Conservation (phyloP, 2,113 vertebrate genomes). For the Oreochromis tanganicae region DNA sequence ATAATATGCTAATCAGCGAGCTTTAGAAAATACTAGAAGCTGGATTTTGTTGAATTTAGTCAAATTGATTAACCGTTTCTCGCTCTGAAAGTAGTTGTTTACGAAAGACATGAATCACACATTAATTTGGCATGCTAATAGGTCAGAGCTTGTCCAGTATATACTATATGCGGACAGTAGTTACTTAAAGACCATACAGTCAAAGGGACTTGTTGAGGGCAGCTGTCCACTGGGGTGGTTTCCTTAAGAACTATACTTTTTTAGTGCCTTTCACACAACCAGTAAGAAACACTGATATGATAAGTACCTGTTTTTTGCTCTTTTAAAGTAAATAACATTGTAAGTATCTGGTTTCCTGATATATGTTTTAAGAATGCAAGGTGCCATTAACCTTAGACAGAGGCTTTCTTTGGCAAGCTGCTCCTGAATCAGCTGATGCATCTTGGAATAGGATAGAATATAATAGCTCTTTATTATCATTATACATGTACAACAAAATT, state of each 20-base stretch:
- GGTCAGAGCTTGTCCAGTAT: neutral
- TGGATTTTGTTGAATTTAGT: neutral
- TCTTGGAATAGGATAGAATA: neutral
- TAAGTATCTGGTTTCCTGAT: neutral
- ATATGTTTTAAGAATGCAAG: neutral
- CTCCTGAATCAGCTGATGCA: neutral
- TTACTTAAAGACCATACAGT: neutral
- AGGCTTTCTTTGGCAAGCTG: neutral
- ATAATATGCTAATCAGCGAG: neutral
- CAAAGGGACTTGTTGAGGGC: neutral
- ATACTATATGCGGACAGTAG: neutral
- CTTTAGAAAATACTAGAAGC: neutral
- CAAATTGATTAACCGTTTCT: neutral
- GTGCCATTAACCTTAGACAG: neutral
- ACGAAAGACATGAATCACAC: neutral
- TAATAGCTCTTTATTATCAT: neutral
- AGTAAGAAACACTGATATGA: neutral
- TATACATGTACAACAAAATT: neutral
- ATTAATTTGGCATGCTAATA: neutral
- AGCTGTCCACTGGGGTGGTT: neutral
- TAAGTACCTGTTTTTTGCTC: neutral
- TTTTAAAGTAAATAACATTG: neutral
- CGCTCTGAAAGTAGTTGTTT: neutral
- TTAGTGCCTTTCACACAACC: neutral
- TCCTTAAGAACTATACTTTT: neutral